Conservation (phyloP, 1,140 invertebrate species). For the Drosophila sulfurigaster region DNA sequence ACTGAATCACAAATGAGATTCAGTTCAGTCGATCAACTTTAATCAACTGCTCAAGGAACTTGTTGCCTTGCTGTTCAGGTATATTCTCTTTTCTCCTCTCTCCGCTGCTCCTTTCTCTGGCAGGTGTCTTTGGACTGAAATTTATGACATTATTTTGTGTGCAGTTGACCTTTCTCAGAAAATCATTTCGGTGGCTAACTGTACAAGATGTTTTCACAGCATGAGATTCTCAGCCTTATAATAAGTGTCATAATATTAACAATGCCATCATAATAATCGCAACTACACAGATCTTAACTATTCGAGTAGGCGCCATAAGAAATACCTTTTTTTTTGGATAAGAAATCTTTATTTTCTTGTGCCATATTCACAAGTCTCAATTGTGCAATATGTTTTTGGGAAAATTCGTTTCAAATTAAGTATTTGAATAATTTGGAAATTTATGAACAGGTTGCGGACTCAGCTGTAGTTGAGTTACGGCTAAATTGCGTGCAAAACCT, state of each 20-base stretch:
- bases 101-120: background rate
- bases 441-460: slow-evolving; percentile 63
- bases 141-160: slow-evolving; percentile 55
- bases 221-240: slow-evolving; percentile 17
- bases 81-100: background rate
- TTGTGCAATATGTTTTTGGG: slow-evolving; percentile 49
- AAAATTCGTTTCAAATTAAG: slow-evolving; percentile 75
- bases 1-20: slow-evolving; percentile 49
- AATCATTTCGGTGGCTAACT: slow-evolving; percentile 35
- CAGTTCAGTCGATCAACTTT: slow-evolving; percentile 30
- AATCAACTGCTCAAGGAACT: slow-evolving; percentile 17
- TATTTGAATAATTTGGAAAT: slow-evolving; percentile 72
- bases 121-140: slow-evolving; percentile 49
- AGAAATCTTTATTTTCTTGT: background rate
- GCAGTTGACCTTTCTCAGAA: slow-evolving; percentile 47
- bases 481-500: slow-evolving; percentile 70
- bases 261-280: slow-evolving; percentile 53
- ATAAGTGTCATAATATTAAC: slow-evolving; percentile 69
- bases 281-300: background rate
- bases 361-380: slow-evolving; percentile 12
- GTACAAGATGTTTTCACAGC: slow-evolving; percentile 29
- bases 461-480: slow-evolving; percentile 73
- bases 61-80: slow-evolving; percentile 27
- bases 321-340: background rate
- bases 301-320: slow-evolving; percentile 11